A percentile compares a stretch with the other conserved stretches of the same genome.
Evolutionary conservation across 2,888 invertebrate species (phyloP).

Genomic region (Eristalis arbustorum): DNA sequence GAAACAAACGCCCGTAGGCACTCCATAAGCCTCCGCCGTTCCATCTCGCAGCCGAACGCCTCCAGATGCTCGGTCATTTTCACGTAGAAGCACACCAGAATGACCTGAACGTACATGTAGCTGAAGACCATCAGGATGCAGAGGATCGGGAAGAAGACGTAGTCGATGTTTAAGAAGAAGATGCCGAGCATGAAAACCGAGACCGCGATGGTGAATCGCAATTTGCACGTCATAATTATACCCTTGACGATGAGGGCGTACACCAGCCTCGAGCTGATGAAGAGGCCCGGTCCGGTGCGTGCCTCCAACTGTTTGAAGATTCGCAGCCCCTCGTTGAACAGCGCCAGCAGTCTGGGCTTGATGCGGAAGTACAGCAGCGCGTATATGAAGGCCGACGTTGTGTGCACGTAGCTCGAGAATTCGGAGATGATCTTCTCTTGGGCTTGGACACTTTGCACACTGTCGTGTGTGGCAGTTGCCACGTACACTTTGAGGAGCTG

Average conservation of each 20-base stretch:
- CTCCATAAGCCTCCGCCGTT: not conserved
- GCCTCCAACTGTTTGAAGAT: not conserved
- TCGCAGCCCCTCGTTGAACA: not conserved
- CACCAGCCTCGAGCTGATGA: not conserved
- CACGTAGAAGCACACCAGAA: not conserved
- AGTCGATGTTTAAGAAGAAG: not conserved
- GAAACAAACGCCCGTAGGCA: not conserved
- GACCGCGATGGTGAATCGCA: too few species aligned
- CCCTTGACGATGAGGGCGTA: not conserved
- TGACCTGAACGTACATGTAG: not conserved
- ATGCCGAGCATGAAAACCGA: not conserved
- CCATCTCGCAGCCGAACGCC: not conserved
- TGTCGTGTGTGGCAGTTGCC: not conserved
- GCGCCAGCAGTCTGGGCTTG: not conserved
- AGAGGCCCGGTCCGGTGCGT: not conserved
- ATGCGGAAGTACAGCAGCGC: not conserved
- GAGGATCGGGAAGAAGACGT: not conserved
- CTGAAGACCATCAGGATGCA: not conserved
- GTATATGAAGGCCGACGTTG: not conserved
- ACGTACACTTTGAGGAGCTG: not conserved
- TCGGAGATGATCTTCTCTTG: not conserved
- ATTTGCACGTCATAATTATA: not conserved
- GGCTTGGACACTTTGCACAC: not conserved
- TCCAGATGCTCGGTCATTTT: not conserved
- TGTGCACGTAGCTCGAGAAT: not conserved